Percentiles rank a stretch among this genome's conserved stretches.
These are phyloP conservation scores for Sinocyclocheilus grahami DNA, from an alignment of 2,113 vertebrate genomes.

Conservation along the genomic window DNA sequence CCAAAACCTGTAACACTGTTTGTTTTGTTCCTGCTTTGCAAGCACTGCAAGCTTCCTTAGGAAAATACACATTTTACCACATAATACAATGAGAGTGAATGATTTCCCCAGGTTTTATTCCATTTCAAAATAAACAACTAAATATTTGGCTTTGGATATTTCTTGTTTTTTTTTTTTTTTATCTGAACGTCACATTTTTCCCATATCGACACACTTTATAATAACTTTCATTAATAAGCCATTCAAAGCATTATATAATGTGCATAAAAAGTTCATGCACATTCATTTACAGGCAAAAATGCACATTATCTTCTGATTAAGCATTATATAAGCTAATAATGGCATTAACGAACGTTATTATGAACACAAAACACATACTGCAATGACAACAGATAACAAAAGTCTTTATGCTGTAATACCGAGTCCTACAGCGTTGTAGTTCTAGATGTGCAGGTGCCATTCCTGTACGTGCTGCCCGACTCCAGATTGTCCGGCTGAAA, in stretches of 20 bases:
- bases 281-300: not conserved
- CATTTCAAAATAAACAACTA: not conserved
- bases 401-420: not conserved
- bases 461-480: slow-evolving; percentile 81
- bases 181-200: not conserved
- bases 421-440: slow-evolving; percentile 67
- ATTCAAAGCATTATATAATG: not conserved
- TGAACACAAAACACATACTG: not conserved
- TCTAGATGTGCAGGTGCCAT: slow-evolving; percentile 87
- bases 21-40: not conserved
- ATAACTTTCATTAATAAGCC: not conserved
- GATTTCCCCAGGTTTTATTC: not conserved
- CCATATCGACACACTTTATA: not conserved
- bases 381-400: slow-evolving; percentile 23
- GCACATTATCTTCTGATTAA: not conserved
- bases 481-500: slow-evolving; percentile 84
- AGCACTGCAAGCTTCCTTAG: not conserved
- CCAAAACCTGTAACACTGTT: not conserved
- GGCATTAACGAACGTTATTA: not conserved
- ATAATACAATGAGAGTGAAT: not conserved
- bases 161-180: not conserved
- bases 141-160: slow-evolving; percentile 5
- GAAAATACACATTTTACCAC: not conserved
- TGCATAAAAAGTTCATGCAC: not conserved
- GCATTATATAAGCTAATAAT: not conserved